Base-by-base conservation (phyloP, 2,888 invertebrate species). In the Leptura quadrifasciata region DNA sequence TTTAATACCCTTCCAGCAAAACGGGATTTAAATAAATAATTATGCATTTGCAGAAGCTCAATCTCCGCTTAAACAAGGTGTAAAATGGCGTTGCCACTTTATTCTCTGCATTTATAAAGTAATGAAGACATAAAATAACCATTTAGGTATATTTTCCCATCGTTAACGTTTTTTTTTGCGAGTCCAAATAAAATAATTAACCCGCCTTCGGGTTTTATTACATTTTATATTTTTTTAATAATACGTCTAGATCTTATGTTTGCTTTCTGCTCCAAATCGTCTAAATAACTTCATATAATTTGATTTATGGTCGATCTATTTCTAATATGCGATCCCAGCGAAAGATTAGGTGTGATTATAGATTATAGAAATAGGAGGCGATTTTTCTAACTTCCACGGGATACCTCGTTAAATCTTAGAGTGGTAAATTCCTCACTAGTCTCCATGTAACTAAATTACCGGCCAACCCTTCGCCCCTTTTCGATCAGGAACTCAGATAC, bases 281-380 rank as follows among this genome's bases (percentile, higher is more conserved):
- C 73, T 39, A 70, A 77, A 77, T 77, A 77, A 77, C 77, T 77
- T 75, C 57, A 77, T 77, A 72, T 67, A 73, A 73, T 52, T 77
- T 77, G 77, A 77, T 75, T 77, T 77, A 77, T 77, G 72, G 75
- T 67, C 77, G 70, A 75, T 74, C 75, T 74, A 75, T 78, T 78
- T 78, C 76, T 76, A 76, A 76, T 78, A 78, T 71, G 61, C 72
- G 77, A 77, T 77, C 77, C 72, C 69, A 21, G 72, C 57, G 64
- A 64, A 68, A 77, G 74, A 77, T 78, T 78, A 72, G 20, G 68
- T 20, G 67, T 73, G 72, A 77, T 77, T 77, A 77, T 75, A 70
- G 72, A 77, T 77, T 77, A 77, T 75, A 70, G 77, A 70, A 72
- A 77, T 72, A 20, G 63, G 54, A 54, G 54, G 9, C 15, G 52